A percentile compares a stretch with the other conserved stretches of the same genome.
phyloP scores from a whole-genome alignment of 2,888 invertebrate species.

The Agapetus fuscipes region DNA sequence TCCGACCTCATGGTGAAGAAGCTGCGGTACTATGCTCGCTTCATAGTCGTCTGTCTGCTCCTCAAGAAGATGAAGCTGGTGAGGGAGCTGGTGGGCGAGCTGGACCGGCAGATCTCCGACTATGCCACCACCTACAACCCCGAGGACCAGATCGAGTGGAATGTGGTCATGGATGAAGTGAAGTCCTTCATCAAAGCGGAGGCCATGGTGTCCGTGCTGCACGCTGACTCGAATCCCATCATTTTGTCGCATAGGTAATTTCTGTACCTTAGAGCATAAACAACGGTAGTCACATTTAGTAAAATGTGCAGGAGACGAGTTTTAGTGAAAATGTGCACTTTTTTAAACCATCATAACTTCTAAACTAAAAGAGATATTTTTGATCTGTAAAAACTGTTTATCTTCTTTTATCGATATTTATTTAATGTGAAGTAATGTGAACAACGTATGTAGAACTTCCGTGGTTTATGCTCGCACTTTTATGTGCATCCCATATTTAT shows the following conservation, averaged over 20 bases:
- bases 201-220: slow-evolving; percentile 77
- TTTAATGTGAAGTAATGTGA: no score
- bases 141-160: slow-evolving; percentile 96
- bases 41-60: slow-evolving; percentile 91
- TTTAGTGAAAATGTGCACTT: no score
- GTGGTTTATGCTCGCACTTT: no score
- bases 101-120: slow-evolving; percentile 89
- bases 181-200: slow-evolving; percentile 91
- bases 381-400: no score
- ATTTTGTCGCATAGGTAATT: slow-evolving; percentile 80
- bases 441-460: no score
- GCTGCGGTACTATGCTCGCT: slow-evolving; percentile 87
- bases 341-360: no score
- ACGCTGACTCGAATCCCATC: slow-evolving; percentile 78
- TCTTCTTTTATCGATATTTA: no score
- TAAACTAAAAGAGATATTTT: no score
- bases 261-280: no score
- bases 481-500: no score
- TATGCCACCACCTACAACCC: slow-evolving; percentile 94
- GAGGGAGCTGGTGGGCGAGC: slow-evolving; percentile 80
- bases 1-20: slow-evolving; percentile 97
- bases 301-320: no score
- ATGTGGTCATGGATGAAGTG: slow-evolving; percentile 86
- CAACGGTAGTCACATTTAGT: no score
- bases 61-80: slow-evolving; percentile 90